Conservation (phyloP, 92 coral and sea anemone species). For the Palythoa heliodiscus region DNA sequence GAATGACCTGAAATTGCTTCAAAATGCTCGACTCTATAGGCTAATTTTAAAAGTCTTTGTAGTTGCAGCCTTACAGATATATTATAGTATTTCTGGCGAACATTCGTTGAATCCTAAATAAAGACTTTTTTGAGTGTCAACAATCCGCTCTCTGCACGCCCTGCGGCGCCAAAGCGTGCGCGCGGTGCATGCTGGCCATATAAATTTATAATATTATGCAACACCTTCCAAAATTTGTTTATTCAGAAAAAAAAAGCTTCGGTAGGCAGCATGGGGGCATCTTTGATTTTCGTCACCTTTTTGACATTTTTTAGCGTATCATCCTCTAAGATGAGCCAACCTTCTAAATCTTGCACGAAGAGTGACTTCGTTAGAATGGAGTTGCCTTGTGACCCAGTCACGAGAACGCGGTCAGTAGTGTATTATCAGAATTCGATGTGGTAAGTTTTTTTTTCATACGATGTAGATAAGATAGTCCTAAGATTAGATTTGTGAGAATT, state of each 20-base stretch:
- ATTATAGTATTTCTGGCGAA: too few relatives aligned
- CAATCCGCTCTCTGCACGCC: background rate
- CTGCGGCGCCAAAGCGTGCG: background rate
- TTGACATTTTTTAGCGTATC: background rate
- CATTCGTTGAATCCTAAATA: too few relatives aligned
- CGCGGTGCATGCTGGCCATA: conserved; percentile 33
- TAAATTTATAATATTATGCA: background rate
- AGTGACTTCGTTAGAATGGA: conserved; percentile 34
- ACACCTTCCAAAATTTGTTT: background rate
- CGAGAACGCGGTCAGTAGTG: conserved; percentile 38
- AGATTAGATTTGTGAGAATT: background rate
- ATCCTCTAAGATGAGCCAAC: background rate
- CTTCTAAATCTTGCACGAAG: conserved; percentile 2
- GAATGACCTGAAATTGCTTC: too few relatives aligned
- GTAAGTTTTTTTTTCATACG: conserved; percentile 34
- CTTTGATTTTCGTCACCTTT: background rate
- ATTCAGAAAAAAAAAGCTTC: background rate
- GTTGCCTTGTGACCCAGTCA: conserved; percentile 55
- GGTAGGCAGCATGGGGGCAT: conserved; percentile 5
- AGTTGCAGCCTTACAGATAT: too few relatives aligned
- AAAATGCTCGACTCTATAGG: too few relatives aligned
- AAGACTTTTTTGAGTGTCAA: too few relatives aligned
- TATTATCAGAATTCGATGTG: conserved; percentile 38
- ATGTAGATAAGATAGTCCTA: background rate
- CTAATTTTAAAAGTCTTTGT: too few relatives aligned